Evolutionary conservation across 1,140 invertebrate genomes (phyloP).

Genomic region (Cardiocondyla obscurior): DNA sequence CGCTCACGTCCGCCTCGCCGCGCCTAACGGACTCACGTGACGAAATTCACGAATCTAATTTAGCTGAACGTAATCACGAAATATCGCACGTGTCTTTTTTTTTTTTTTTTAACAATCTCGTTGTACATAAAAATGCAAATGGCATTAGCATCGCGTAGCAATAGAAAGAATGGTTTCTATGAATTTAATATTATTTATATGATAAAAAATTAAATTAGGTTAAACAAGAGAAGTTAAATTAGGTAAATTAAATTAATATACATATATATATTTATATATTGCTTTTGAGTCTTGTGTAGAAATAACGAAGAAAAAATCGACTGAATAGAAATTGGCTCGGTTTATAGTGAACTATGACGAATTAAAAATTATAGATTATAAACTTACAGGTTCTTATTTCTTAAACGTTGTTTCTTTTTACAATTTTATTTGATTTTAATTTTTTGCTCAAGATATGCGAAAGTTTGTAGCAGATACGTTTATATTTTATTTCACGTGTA

Average conservation of each 20-base stretch:
- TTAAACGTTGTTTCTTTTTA: not conserved
- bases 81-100: conserved; percentile 3
- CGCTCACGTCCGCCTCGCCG: conserved; percentile 28
- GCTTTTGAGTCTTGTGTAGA: too few relatives aligned
- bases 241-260: too few relatives aligned
- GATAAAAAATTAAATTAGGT: not conserved
- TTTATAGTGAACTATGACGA: not conserved
- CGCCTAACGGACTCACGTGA: conserved; percentile 22
- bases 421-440: not conserved
- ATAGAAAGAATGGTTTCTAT: not conserved
- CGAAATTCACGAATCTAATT: conserved; percentile 48
- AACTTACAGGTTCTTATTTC: not conserved
- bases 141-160: not conserved
- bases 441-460: not conserved
- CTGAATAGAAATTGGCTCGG: not conserved
- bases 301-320: not conserved
- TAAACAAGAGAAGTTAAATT: not conserved
- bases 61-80: conserved; percentile 12
- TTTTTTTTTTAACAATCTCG: not conserved
- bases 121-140: not conserved
- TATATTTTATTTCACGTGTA: conserved; percentile 4
- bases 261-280: too few relatives aligned
- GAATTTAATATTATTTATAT: not conserved
- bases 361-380: not conserved
- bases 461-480: not conserved